Evolutionary conservation across 1,140 invertebrate species (phyloP).

Genomic region (Pararge aegeria): DNA sequence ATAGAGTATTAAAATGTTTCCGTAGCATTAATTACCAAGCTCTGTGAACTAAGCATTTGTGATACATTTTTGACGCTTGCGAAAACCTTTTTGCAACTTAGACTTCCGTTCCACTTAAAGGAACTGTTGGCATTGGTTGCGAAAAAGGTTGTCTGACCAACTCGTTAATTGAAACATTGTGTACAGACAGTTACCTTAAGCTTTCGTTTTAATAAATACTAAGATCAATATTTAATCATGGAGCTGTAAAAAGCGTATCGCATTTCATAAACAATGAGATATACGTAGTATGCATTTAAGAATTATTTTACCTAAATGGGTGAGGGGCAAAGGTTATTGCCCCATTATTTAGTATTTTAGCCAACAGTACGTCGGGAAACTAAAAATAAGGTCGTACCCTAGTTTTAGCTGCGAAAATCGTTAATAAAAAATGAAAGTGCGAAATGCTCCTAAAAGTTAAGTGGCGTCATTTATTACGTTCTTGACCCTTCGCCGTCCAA

Average conservation of each 20-base stretch:
- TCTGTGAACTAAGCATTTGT: conserved; percentile 2
- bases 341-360: conserved; percentile 18
- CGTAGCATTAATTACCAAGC: not conserved
- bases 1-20: too few relatives aligned
- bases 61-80: conserved; percentile 28
- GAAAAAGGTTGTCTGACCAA: conserved; percentile 18
- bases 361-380: conserved; percentile 1
- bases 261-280: conserved; percentile 39
- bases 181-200: conserved; percentile 29
- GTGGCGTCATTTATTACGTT: conserved; percentile 9
- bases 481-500: not conserved
- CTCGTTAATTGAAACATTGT: conserved; percentile 34
- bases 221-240: conserved; percentile 31
- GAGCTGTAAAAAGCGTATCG: conserved; percentile 30
- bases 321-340: conserved; percentile 14
- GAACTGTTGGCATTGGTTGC: conserved; percentile 17
- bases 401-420: conserved; percentile 1
- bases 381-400: conserved; percentile 12
- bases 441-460: conserved; percentile 11
- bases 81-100: conserved; percentile 16
- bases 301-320: not conserved
- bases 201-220: conserved; percentile 36
- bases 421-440: conserved; percentile 10
- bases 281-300: not conserved
- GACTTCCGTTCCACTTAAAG: conserved; percentile 20